Conservation (phyloP, 2,888 invertebrate species). For the Xanthorhoe designata region DNA sequence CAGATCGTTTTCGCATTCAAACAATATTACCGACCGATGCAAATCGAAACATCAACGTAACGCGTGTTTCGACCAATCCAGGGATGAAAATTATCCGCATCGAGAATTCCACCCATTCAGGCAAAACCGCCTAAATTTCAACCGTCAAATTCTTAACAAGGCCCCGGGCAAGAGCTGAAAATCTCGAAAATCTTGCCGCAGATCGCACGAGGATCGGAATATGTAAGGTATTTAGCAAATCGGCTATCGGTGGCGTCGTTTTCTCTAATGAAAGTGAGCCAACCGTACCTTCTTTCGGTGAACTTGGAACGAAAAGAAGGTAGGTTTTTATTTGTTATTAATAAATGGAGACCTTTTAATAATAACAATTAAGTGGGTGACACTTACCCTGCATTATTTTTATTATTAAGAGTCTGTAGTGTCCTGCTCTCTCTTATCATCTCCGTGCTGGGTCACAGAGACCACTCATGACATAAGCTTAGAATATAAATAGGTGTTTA, state of each 20-base stretch:
- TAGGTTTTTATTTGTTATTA: no score
- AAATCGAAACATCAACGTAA: constrained; percentile 46
- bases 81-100: constrained; percentile 44
- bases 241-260: not conserved
- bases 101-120: constrained; percentile 58
- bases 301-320: no score
- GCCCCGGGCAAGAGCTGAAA: constrained; percentile 72
- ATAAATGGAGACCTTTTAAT: no score
- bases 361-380: not conserved
- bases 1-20: constrained; percentile 32
- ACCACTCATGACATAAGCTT: no score
- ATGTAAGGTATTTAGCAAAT: constrained; percentile 76
- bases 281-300: not conserved
- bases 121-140: constrained; percentile 66
- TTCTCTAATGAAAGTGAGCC: constrained; percentile 3
- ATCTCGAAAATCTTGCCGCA: constrained; percentile 80
- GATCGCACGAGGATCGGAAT: constrained; percentile 76
- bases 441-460: no score
- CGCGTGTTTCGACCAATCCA: constrained; percentile 42
- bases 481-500: no score
- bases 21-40: constrained; percentile 36
- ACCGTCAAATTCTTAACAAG: constrained; percentile 78
- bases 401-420: no score
- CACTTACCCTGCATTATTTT: no score
- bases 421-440: no score